These are phyloP conservation scores for Acleris sparsana DNA, from an alignment of 2,888 invertebrate genomes.

Conservation along the genomic window DNA sequence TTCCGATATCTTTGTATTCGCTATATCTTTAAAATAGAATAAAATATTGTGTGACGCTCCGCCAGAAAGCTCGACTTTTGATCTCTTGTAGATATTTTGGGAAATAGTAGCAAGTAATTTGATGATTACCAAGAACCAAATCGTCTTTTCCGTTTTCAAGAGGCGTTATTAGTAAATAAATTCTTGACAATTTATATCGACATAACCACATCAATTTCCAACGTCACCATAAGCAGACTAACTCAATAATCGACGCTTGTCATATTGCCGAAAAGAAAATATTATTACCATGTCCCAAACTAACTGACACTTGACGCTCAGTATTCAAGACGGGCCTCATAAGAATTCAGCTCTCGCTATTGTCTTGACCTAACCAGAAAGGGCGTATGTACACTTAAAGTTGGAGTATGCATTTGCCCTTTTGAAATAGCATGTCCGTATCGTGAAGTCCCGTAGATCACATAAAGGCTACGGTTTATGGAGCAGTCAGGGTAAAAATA, in stretches of 20 bases:
- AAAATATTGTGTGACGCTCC: too few relatives aligned
- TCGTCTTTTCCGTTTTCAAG: too few relatives aligned
- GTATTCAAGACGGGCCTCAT: conserved; percentile 37
- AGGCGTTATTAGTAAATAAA: too few relatives aligned
- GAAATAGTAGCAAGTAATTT: too few relatives aligned
- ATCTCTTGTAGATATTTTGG: too few relatives aligned
- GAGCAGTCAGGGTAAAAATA: conserved; percentile 30
- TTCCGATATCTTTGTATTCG: too few relatives aligned
- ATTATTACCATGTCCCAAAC: conserved; percentile 36
- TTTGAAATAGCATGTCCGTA: conserved; percentile 18
- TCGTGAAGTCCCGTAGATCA: conserved; percentile 40
- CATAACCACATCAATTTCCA: conserved; percentile 1
- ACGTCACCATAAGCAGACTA: conserved; percentile 19
- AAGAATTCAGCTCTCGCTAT: conserved; percentile 36
- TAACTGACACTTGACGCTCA: conserved; percentile 36
- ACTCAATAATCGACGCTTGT: conserved; percentile 33
- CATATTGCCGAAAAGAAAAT: conserved; percentile 35
- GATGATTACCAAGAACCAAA: too few relatives aligned
- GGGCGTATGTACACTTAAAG: conserved; percentile 5
- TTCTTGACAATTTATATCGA: too few relatives aligned
- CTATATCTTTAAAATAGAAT: too few relatives aligned
- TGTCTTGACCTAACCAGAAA: not conserved
- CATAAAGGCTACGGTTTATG: conserved; percentile 39
- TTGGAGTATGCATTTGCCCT: conserved; percentile 22
- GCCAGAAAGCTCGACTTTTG: too few relatives aligned